A percentile compares a stretch with the other conserved stretches of the same genome.
These are phyloP conservation scores for Schlechtendalia chinensis DNA, from an alignment of 1,140 invertebrate species.

Conservation along the genomic window DNA sequence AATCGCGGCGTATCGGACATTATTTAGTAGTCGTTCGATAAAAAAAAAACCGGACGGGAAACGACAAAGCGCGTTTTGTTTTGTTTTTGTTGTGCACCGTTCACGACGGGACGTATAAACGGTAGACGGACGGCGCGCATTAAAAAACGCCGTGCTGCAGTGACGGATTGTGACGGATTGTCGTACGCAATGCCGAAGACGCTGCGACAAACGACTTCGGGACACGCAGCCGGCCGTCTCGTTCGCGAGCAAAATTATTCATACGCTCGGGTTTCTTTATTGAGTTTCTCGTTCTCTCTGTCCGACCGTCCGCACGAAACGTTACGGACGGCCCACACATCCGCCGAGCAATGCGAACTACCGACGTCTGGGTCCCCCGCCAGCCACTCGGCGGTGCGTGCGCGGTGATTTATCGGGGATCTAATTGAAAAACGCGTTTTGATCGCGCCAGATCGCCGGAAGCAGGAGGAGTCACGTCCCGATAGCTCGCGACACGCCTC, in stretches of 20 bases:
- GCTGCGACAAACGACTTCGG: slow-evolving; percentile 1
- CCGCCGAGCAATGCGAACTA: not conserved
- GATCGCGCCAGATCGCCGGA: too few species aligned
- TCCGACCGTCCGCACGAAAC: not conserved
- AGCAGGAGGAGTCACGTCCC: too few species aligned
- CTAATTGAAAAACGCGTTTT: too few species aligned
- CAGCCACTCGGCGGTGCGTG: too few species aligned
- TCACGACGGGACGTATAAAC: too few species aligned
- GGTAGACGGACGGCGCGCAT: slow-evolving; percentile 3
- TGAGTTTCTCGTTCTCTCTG: not conserved
- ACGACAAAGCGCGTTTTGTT: too few species aligned
- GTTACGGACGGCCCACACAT: not conserved
- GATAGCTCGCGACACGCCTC: too few species aligned
- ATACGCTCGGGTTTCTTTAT: not conserved
- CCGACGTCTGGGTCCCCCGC: too few species aligned
- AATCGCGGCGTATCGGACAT: too few species aligned
- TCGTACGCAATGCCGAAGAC: not conserved
- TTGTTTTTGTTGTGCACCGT: not conserved
- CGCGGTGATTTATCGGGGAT: too few species aligned
- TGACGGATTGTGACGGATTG: slow-evolving; percentile 12
- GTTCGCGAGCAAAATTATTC: not conserved
- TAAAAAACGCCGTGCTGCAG: not conserved
- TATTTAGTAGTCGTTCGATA: too few species aligned
- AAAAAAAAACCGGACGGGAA: too few species aligned
- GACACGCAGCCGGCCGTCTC: not conserved